Evolutionary conservation across 2,797 vertebrate species (phyloP), one percentile per base, ranked within the genome.

Genomic region (Leuciscus waleckii): DNA sequence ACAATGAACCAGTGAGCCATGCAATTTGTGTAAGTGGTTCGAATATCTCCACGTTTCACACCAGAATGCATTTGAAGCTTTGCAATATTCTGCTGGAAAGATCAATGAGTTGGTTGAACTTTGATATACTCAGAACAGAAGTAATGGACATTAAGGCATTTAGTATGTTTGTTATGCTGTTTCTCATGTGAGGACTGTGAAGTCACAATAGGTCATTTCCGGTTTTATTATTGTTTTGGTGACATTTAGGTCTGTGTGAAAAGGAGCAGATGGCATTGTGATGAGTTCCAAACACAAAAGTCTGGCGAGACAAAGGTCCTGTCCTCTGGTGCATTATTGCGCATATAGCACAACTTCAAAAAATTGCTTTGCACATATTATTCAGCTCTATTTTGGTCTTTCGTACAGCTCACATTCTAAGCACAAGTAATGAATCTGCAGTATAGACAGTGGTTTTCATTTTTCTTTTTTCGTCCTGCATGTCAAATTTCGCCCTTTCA

Each of bases 271-370:
- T 82, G 84, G 84, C 41, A 86, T 39, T 89, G 32, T 78, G 70
- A 85, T 76, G 78, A 73, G 54, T 81, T 58, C 35, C 37, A 37
- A 71, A 81, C 58, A 86, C 46, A 61, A 39, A 68, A 70, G 35
- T 41, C 80, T 71, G 79, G 80, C 26, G 9, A 85, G 71, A 56
- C 85, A 89, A 86, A 80, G 69, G 80, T 61, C 70, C 69, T 79
- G 85, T 77, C 77, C 82, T 87, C 91, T 88, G 81, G 39, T 86
- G 85, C 79, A 14, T 54, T 87, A 70, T 83, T 86, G 90, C 86
- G 85, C 87, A 90, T 89, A 88, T 86, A 71, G 78, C 73, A 71
- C 65, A 4, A 90, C 92, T 93, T 89, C 88, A 81, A 88, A 87
- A 84, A 91, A 43, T 81, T 92, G 78, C 7, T 80, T 81, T 91